Evolutionary conservation across 92 coral and sea anemone genomes (phyloP), one percentile per base, ranked within the genome.

Genomic region (Porites divaricata): DNA sequence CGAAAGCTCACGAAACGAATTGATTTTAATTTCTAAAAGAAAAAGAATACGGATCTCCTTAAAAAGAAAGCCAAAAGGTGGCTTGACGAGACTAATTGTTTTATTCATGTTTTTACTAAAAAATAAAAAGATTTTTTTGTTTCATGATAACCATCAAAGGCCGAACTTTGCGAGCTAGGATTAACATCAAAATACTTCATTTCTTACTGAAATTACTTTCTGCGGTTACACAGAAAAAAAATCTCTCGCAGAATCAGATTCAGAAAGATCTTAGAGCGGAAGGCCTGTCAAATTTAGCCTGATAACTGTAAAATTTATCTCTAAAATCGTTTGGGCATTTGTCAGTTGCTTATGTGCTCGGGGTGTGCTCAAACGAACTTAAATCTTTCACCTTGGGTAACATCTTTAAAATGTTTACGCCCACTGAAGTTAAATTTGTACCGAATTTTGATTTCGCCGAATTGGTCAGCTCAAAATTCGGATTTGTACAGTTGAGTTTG

Each of bases 321-420:
- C 12, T 75, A 16, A 75, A 75, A 56, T 51, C 21, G 63, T 65
- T 35, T 45, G 8, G 56, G 49, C 45, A 22, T 45, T 70, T 35
- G 20, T 25, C 71, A 35, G 45, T 35, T 76, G 17, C 48, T 48
- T 49, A 35, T 1, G 57, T 9, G 49, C 65, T 7, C 1, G 19
- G 48, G 76, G 14, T 48, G 67, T 59, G 63, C 35, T 51, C 65
- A n/a, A 5, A 15, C 53, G n/a, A 45, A 19, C 9, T 17, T 54
- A 19, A 19, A 21, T 53, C 26, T 28, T 68, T 57, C 67, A 22
- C 22, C 54, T 9, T 9, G 28, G 54, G 23, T n/a, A 28, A 75
- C 67, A 23, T 67, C 67, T 52, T 21, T 25, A 22, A n/a, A 76
- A 35, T 24, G 45, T 35, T 1, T n/a, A 80, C 85, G 85, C 85